Percentiles rank a stretch among this genome's conserved stretches.
Conservation (phyloP, 2,888 invertebrate species). For the Eueremaeus valkanovi region DNA sequence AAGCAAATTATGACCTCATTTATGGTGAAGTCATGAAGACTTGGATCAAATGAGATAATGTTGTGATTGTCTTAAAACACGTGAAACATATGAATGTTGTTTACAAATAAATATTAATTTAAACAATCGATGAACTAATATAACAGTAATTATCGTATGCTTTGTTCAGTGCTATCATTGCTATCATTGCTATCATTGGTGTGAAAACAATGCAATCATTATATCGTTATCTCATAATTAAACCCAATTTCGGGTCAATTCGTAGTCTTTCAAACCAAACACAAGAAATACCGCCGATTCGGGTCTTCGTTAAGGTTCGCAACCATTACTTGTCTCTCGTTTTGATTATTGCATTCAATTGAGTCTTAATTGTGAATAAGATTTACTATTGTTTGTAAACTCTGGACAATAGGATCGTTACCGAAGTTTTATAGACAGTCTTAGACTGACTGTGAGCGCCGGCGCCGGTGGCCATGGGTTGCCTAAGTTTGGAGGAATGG, state of each 20-base stretch:
- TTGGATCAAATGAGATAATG: too few species aligned
- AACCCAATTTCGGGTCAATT: not conserved
- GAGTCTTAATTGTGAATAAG: not conserved
- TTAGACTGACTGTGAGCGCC: constrained; percentile 61
- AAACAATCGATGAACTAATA: too few species aligned
- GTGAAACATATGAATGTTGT: too few species aligned
- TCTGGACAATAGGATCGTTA: constrained; percentile 25
- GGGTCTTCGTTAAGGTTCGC: constrained; percentile 30
- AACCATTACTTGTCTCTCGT: not conserved
- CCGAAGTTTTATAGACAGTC: constrained; percentile 35
- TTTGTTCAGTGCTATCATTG: too few species aligned
- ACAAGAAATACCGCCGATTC: constrained; percentile 17
- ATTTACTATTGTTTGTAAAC: not conserved
- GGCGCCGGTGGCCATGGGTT: constrained; percentile 76
- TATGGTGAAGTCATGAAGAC: too few species aligned
- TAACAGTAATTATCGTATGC: too few species aligned
- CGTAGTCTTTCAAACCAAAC: not conserved
- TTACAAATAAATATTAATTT: too few species aligned
- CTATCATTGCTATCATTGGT: too few species aligned
- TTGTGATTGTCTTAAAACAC: too few species aligned
- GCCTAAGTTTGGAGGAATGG: constrained; percentile 76
- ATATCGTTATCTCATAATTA: not conserved
- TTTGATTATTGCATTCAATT: not conserved
- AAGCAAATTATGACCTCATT: too few species aligned
- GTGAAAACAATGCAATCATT: not conserved